Evolutionary conservation across 2,888 invertebrate genomes (phyloP), one percentile per base, ranked within the genome.

Genomic region (Xestoiulus laeticollis): DNA sequence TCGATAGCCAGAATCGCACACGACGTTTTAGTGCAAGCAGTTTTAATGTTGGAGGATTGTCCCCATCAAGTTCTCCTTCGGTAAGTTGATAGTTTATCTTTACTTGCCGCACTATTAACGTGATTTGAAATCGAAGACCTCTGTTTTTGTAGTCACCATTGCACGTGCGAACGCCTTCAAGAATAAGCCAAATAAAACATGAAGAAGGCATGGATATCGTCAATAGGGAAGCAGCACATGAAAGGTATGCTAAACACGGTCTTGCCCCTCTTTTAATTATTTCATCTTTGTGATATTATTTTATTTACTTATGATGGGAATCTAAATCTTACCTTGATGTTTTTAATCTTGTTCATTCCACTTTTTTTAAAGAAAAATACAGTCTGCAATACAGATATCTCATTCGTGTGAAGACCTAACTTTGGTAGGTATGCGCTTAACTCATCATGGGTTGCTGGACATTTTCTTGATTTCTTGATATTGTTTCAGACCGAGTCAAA

Each of bases 331-430:
- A n/a, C n/a, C n/a, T n/a, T n/a, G n/a, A n/a, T n/a, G n/a, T n/a
- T n/a, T n/a, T n/a, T n/a, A n/a, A n/a, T n/a, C n/a, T n/a, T n/a
- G n/a, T n/a, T n/a, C n/a, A n/a, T 83, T 53, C 33, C 48, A 4
- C 86, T 83, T 78, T 87, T 78, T 88, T 32, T 89, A 5, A 89
- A 91, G 96, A 87, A 97, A 97, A 92, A 94, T 97, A 87, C 97
- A 97, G 92, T 95, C 95, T 90, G 96, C 97, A 89, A 96, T 98
- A 94, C 97, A 97, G 93, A 97, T 98, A 93, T 98, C 98, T 2
- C 97, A 97, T 92, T 97, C 97, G 8, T 98, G 96, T 94, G 98
- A 98, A 92, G 98, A 98, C 92, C 94, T 98, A 53, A 95, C 96
- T 10, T 92, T 96, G 90, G 95, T 96, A 85, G 88, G 87, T 85